Evolutionary conservation across 2,113 vertebrate species (phyloP).

Genomic region (Haemorhous mexicanus): DNA sequence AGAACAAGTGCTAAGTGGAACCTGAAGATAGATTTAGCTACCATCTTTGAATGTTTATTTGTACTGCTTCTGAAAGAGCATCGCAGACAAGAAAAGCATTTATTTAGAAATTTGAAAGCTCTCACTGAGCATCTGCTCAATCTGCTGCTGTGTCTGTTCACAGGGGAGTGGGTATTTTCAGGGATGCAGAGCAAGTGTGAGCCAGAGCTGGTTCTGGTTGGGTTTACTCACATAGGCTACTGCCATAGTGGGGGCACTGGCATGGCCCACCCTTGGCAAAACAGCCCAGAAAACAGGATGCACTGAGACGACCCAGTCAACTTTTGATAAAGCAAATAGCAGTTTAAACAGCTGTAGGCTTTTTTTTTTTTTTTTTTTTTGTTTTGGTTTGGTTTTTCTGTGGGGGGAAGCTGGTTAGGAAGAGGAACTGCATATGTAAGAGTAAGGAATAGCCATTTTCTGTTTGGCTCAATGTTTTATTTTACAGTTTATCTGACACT

Average conservation of each 20-base stretch:
- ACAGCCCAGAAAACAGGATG: neutral
- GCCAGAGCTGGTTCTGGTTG: neutral
- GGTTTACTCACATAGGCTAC: neutral
- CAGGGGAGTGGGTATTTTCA: neutral
- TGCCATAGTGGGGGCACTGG: neutral
- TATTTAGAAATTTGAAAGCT: neutral
- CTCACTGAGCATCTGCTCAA: neutral
- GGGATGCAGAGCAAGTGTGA: neutral
- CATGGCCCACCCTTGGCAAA: neutral
- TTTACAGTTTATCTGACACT: neutral
- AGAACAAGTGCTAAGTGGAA: neutral
- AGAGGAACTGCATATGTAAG: neutral
- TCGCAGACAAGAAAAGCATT: neutral
- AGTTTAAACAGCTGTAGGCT: neutral
- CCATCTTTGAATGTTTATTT: neutral
- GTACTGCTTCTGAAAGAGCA: neutral
- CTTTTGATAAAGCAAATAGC: neutral
- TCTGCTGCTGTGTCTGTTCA: neutral
- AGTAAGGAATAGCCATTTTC: neutral
- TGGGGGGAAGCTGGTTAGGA: accelerated
- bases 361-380: no score
- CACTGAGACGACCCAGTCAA: neutral
- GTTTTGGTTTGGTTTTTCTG: neutral
- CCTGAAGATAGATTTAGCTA: neutral
- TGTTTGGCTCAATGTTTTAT: neutral